phyloP scores from a whole-genome alignment of 2,888 invertebrate genomes.

The Sepioteuthis lessoniana region DNA sequence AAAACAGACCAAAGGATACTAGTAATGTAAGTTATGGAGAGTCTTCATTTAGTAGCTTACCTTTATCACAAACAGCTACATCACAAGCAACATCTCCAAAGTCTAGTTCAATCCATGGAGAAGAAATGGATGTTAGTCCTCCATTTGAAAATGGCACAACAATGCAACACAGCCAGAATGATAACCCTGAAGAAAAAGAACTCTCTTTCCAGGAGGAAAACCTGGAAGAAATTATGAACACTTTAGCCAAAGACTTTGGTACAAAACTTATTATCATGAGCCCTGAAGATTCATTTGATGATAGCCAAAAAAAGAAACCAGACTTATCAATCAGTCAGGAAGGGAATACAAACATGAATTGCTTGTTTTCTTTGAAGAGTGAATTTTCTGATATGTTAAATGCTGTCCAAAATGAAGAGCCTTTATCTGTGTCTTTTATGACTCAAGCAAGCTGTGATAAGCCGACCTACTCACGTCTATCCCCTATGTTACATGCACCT shows the following conservation, averaged over 20 bases:
- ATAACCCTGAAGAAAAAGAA: not conserved
- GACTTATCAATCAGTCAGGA: not conserved
- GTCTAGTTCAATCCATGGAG: not conserved
- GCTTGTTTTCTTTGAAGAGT: not conserved
- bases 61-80: not conserved
- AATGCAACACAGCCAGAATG: not conserved
- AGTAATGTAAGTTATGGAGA: not conserved
- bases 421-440: conserved; percentile 25
- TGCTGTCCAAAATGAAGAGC: not conserved
- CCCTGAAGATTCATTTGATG: not conserved
- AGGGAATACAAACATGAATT: not conserved
- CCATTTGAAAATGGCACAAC: not conserved
- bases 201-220: not conserved
- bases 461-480: not conserved
- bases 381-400: not conserved
- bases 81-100: not conserved
- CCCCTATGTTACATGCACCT: too few relatives aligned
- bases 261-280: conserved; percentile 25
- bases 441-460: conserved; percentile 11
- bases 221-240: conserved; percentile 25
- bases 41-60: not conserved
- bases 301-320: not conserved
- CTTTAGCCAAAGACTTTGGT: conserved; percentile 36
- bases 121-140: not conserved
- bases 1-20: not conserved